Evolutionary conservation across 2,888 invertebrate species (phyloP).

Genomic region (Dione juno): DNA sequence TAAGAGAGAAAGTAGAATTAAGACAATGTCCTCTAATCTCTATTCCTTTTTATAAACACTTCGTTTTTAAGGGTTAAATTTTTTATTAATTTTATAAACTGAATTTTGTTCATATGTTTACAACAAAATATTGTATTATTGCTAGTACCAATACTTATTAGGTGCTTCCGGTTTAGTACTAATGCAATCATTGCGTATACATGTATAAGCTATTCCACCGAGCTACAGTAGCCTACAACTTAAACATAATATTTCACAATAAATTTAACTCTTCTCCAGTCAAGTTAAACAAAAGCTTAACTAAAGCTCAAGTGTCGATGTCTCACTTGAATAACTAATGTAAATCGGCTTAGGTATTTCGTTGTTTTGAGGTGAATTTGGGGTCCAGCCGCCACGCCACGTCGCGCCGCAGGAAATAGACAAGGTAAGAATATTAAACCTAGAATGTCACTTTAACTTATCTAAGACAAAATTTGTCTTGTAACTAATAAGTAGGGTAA

Average conservation of each 20-base stretch:
- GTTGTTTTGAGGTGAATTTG: slow-evolving; percentile 3
- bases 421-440: slow-evolving; percentile 10
- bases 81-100: too few species aligned
- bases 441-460: neutral
- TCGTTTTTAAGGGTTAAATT: too few species aligned
- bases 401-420: neutral
- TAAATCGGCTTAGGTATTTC: slow-evolving; percentile 6
- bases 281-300: neutral
- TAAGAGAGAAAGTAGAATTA: too few species aligned
- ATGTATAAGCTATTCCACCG: too few species aligned
- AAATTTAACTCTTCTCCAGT: neutral
- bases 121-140: too few species aligned
- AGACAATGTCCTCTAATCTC: too few species aligned
- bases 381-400: neutral
- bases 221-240: too few species aligned
- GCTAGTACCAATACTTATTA: too few species aligned
- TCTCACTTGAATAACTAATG: slow-evolving; percentile 12
- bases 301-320: neutral
- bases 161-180: too few species aligned
- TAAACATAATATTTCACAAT: neutral
- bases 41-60: too few species aligned
- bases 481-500: neutral
- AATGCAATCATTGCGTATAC: too few species aligned
- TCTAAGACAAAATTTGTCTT: neutral
- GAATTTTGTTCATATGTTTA: too few species aligned